Evolutionary conservation across 1,140 invertebrate species (phyloP).

Genomic region (Diachasma alloeum): DNA sequence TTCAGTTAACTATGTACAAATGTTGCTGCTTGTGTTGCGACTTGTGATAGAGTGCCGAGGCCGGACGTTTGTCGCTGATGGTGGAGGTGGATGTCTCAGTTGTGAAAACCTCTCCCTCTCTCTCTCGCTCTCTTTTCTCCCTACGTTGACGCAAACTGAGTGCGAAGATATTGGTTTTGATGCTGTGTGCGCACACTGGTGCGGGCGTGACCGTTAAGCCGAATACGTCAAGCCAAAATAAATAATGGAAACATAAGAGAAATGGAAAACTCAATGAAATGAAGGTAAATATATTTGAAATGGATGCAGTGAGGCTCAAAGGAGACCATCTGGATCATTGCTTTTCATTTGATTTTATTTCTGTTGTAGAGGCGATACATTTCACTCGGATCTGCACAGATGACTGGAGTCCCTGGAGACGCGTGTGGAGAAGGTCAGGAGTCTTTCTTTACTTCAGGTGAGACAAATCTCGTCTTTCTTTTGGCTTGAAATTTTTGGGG

Average conservation of each 20-base stretch:
- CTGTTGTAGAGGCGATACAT: not conserved
- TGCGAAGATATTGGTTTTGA: conserved; percentile 6
- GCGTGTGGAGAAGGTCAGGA: no score
- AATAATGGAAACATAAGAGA: conserved; percentile 33
- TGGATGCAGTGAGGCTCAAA: not conserved
- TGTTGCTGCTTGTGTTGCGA: conserved; percentile 33
- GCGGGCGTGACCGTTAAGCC: conserved; percentile 52
- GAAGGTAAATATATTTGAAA: not conserved
- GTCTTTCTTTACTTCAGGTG: no score
- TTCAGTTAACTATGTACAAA: not conserved
- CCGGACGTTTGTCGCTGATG: not conserved
- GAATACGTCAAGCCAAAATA: conserved; percentile 55
- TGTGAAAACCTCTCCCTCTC: not conserved
- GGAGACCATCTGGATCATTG: not conserved
- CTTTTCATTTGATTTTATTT: not conserved
- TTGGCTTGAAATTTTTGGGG: no score
- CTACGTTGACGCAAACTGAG: not conserved
- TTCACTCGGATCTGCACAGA: not conserved
- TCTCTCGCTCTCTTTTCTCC: not conserved
- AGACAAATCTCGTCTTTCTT: no score
- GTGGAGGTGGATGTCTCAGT: not conserved
- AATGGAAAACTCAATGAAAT: conserved; percentile 46
- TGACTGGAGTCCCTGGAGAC: not conserved
- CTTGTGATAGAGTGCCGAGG: conserved; percentile 17
- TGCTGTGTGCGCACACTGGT: conserved; percentile 46